phyloP scores from a whole-genome alignment of 1,140 invertebrate species.

The Camponotus floridanus region DNA sequence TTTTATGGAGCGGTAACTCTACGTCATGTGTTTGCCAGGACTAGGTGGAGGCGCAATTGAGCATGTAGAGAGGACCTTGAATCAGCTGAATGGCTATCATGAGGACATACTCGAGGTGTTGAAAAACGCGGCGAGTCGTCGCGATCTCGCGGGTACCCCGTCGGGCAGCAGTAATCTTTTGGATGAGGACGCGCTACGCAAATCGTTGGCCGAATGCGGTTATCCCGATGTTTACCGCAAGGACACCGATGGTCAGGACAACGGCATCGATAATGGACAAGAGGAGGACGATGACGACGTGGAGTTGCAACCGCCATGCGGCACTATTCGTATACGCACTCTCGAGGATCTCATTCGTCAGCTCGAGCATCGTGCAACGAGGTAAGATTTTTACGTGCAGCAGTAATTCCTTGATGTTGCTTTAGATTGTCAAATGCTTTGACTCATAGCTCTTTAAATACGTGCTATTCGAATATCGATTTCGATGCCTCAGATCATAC shows the following conservation, averaged over 20 bases:
- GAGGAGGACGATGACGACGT: slow-evolving; percentile 91
- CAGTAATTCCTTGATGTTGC: background rate
- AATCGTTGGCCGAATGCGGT: slow-evolving; percentile 90
- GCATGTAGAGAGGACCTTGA: slow-evolving; percentile 93
- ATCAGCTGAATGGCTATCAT: slow-evolving; percentile 96
- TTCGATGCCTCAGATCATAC: background rate
- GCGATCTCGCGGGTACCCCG: slow-evolving; percentile 87
- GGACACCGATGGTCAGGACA: slow-evolving; percentile 88
- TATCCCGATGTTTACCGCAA: slow-evolving; percentile 88
- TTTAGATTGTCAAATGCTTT: background rate
- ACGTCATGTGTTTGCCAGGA: slow-evolving; percentile 74
- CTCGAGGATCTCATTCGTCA: slow-evolving; percentile 96
- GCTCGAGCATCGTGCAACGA: slow-evolving; percentile 93
- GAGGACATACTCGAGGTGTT: slow-evolving; percentile 96
- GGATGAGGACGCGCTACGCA: slow-evolving; percentile 88
- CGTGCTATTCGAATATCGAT: background rate
- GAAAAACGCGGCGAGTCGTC: slow-evolving; percentile 92
- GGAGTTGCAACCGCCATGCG: slow-evolving; percentile 89
- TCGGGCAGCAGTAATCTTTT: slow-evolving; percentile 88
- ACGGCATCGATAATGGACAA: slow-evolving; percentile 82
- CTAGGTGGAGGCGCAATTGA: slow-evolving; percentile 88
- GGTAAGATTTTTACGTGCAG: slow-evolving; percentile 74
- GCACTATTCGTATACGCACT: slow-evolving; percentile 94
- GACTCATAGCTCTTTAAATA: background rate
- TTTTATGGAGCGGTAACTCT: slow-evolving; percentile 40